Base-by-base conservation (phyloP, 2,797 vertebrate genomes). In the Margarornis squamiger region DNA sequence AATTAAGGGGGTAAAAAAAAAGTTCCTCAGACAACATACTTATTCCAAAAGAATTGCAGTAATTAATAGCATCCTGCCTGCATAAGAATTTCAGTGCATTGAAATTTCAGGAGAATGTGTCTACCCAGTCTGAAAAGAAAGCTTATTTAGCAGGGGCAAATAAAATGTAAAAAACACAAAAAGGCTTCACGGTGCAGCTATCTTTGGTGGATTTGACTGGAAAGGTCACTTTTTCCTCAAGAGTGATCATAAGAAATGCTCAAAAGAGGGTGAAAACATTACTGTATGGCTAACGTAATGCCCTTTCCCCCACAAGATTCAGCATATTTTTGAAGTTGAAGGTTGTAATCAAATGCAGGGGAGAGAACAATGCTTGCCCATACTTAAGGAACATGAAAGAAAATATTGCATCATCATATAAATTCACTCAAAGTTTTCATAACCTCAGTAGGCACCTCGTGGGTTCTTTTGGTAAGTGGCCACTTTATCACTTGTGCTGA, bases 171-270 rank as follows among this genome's bases (percentile, higher is more conserved):
- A 27, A 76, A 67, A 3, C 8, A 66, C 38, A 43, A 27, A 81
- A 85, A 78, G 11, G 7, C 38, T 88, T 85, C 43, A 75, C 38
- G 48, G 18, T 55, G 29, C 52, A 82, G 57, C 41, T 89, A 36
- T 57, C 0, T 85, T 52, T 61, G 71, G 62, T 66, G 46, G 54
- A 87, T 75, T 65, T 86, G 55, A 84, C 26, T 51, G 39, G 48
- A 88, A 92, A 96, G 54, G 82, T 82, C 88, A 90, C 51, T 38
- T 76, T 92, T 95, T 90, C 75, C 61, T 91, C 92, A 75, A 93
- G 72, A 93, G 23, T 4, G n/a, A 81, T 68, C 68, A 18, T 43
- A 86, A 80, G 45, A 92, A 95, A 95, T 88, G 73, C 59, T 92
- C 58, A 75, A 55, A 92, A 84, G 76, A 78, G 39, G 51, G 46